These are phyloP conservation scores for Stigmatopora nigra DNA, from an alignment of 2,113 vertebrate species.

Conservation along the genomic window DNA sequence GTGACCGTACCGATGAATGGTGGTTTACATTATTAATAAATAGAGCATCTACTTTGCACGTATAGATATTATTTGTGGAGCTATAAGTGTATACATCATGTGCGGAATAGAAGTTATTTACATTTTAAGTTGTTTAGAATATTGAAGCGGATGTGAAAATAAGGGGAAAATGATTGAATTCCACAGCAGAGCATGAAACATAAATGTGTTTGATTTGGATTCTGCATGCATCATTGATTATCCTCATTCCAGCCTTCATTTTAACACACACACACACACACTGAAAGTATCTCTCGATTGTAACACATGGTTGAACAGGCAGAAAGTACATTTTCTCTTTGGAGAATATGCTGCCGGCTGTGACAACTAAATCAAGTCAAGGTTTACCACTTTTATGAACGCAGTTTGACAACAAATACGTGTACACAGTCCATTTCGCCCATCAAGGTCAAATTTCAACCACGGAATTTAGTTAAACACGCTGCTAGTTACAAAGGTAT, in stretches of 20 bases:
- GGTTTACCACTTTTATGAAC: slow-evolving; percentile 21
- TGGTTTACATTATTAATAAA: not conserved
- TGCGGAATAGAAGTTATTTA: not conserved
- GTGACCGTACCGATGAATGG: not conserved
- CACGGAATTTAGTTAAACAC: slow-evolving; percentile 10
- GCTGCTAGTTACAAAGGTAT: not conserved
- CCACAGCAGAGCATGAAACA: not conserved
- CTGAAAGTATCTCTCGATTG: slow-evolving; percentile 4
- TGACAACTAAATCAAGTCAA: slow-evolving; percentile 37
- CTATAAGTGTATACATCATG: no score
- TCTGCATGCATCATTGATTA: slow-evolving; percentile 15
- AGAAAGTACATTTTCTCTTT: slow-evolving; percentile 38
- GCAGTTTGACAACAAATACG: slow-evolving; percentile 17
- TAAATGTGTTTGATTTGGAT: slow-evolving; percentile 11
- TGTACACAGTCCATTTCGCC: slow-evolving; percentile 2
- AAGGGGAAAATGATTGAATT: not conserved
- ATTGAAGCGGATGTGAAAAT: not conserved
- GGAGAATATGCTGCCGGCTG: slow-evolving; percentile 27
- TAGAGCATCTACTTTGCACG: not conserved
- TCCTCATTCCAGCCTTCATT: slow-evolving; percentile 6
- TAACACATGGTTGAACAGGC: slow-evolving; percentile 41
- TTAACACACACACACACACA: slow-evolving; percentile 5
- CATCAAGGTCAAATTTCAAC: slow-evolving; percentile 10
- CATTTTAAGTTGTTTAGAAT: not conserved
- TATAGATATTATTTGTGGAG: not conserved